Percentiles rank a stretch among this genome's conserved stretches.
Conservation (phyloP, 2,113 vertebrate species). For the Heloderma charlesbogerti region DNA sequence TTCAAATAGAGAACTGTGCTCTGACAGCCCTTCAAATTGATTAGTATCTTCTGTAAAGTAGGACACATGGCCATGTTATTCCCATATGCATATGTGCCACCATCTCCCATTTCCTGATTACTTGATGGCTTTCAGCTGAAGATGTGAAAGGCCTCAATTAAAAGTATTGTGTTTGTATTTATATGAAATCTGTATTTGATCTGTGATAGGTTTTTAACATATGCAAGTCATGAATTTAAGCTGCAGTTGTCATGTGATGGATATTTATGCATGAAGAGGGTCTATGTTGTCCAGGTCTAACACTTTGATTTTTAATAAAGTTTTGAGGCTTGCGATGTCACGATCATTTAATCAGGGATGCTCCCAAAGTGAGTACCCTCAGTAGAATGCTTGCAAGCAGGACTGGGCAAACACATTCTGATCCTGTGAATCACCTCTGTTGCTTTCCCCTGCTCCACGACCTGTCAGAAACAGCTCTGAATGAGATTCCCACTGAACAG, state of each 20-base stretch:
- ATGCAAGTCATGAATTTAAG: background rate
- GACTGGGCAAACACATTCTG: background rate
- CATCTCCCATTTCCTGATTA: background rate
- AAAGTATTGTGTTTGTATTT: background rate
- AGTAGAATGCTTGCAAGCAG: background rate
- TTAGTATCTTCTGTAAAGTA: no score
- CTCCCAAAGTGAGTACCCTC: background rate
- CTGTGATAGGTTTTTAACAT: background rate
- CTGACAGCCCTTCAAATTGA: background rate
- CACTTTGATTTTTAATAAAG: background rate
- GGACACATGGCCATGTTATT: background rate
- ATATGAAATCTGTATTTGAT: background rate
- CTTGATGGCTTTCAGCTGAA: background rate
- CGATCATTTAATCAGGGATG: background rate
- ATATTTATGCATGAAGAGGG: background rate
- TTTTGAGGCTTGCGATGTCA: background rate
- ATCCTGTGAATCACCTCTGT: background rate
- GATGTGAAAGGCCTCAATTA: background rate
- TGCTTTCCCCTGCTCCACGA: background rate
- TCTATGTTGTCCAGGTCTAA: background rate
- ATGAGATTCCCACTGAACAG: background rate
- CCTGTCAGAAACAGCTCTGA: background rate
- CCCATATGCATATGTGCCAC: background rate
- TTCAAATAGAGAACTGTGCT: background rate
- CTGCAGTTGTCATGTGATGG: background rate